Base-by-base conservation (phyloP, 2,888 invertebrate species). In the Drosophila differens region DNA sequence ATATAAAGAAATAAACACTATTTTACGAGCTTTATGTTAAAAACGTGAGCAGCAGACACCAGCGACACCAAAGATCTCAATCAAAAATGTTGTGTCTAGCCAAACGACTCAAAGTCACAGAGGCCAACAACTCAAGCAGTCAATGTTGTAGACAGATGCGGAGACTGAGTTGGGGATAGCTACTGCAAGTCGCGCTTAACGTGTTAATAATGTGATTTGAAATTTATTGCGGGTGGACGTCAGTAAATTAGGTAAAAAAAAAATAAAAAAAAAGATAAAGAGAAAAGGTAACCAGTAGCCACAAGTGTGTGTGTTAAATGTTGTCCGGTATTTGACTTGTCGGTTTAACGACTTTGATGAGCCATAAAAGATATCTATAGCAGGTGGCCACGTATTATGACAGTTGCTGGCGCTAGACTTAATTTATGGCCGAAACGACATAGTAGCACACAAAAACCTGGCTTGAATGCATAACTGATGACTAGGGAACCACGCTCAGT, bases 171-270 rank as follows among this genome's bases (percentile, higher is more conserved):
- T 55, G 64, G 30, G 53, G 16, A 28, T 55, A 33, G 70, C 74
- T 68, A 67, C 60, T 80, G 81, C 81, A 80, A 81, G 77, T 67
- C 75, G 79, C 74, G 79, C 68, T 89, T 82, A 86, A 89, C 82
- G 85, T 86, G 89, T 87, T 86, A 80, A 86, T 89, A 85, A 86
- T 88, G 87, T 82, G 76, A 88, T 87, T 75, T 69, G 74, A 69
- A 88, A 88, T 87, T 87, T 87, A 87, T 87, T 83, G 87, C 89
- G 90, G 87, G 90, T 83, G 86, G 83, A 83, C 77, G 78, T 68
- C 76, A 90, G 75, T 90, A 83, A 88, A 81, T 88, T 83, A 85
- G 76, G 68, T 70, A 79, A 76, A 59, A 60, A 33, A 54, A 19
- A 25, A 25, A 52, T 7, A 30, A 76, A 62, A 62, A 35, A 22